phyloP scores from a whole-genome alignment of 1,140 invertebrate genomes.

The Choristoneura fumiferana region DNA sequence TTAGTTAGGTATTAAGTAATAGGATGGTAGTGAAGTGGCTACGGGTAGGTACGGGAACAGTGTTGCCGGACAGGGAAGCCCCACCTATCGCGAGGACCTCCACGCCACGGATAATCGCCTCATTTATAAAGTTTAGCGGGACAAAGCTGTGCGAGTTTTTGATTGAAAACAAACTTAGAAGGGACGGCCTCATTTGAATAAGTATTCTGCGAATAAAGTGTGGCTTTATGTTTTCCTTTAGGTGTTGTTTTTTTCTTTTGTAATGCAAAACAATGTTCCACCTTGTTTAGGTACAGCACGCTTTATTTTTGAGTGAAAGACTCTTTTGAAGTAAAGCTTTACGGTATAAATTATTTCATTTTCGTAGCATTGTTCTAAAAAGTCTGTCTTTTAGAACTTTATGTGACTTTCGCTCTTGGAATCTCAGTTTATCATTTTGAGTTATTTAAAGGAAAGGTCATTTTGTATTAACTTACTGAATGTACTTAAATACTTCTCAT shows the following conservation, averaged over 20 bases:
- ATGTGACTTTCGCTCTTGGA: conserved; percentile 49
- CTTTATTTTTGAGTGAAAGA: conserved; percentile 78
- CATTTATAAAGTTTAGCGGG: conserved; percentile 77
- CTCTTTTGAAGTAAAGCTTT: conserved; percentile 77
- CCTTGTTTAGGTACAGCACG: conserved; percentile 77
- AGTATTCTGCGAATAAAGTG: conserved; percentile 78
- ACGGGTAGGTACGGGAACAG: neutral
- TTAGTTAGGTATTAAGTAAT: neutral
- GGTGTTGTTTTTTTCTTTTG: conserved; percentile 76
- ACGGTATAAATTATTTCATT: conserved; percentile 77
- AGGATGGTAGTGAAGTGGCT: neutral
- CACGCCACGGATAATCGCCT: conserved; percentile 70
- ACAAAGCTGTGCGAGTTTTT: conserved; percentile 75
- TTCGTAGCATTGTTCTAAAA: conserved; percentile 72
- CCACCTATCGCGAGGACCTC: conserved; percentile 54
- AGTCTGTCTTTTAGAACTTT: conserved; percentile 66
- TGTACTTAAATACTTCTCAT: too few relatives aligned
- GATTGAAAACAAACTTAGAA: conserved; percentile 78
- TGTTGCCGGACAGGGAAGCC: conserved; percentile 31
- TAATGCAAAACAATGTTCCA: conserved; percentile 78
- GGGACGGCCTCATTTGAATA: conserved; percentile 78
- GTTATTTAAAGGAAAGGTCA: neutral
- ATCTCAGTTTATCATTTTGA: conserved; percentile 53
- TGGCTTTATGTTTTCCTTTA: conserved; percentile 78
- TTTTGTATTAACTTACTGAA: conserved; percentile 35